Evolutionary conservation across 2,113 vertebrate species (phyloP), one percentile per base, ranked within the genome.

Genomic region (Anser cygnoides): DNA sequence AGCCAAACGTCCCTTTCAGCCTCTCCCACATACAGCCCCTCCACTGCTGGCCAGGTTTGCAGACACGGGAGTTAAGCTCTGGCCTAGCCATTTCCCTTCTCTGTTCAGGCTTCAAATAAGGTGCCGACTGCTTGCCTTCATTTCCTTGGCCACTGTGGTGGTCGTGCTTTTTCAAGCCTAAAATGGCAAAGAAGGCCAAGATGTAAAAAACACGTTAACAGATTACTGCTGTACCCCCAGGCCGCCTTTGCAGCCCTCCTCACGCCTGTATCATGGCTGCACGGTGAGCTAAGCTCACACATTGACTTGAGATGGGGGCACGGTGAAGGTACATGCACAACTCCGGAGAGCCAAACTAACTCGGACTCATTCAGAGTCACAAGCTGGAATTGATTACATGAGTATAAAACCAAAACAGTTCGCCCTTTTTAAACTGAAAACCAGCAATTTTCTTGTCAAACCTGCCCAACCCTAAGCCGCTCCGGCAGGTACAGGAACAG

Each of bases 301-400:
- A 1, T 59, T 18, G 41, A 31, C 41, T 11, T 10, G 44, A 25
- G 55, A 43, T 1, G 0, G 59, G 52, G 26, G 14, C 19, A 37
- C 0, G 0, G 31, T 1, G 35, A 4, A 57, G 65, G 44, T 63
- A 16, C 0, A 39, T 39, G 0, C 0, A 0, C 46, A 11, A 5
- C 25, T 52, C 57, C 44, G 55, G 39, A 11, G 20, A 49, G 67
- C 76, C 72, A 33, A 93, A 28, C 16, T 62, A 49, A 62, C 70
- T 46, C 19, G 5, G 19, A 46, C 54, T 50, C 35, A 29, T 21
- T 84, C 33, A 6, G 31, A 89, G 46, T 43, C 76, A 71, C 68
- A 50, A n/a, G 37, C 1, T 44, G 31, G 83, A 88, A 93, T 1
- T 13, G 52, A 67, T 73, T 26, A 54, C 9, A 44, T 25, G 44